These are phyloP conservation scores for Yoshiicerus persimilis DNA, from an alignment of 1,140 invertebrate species.

Conservation along the genomic window DNA sequence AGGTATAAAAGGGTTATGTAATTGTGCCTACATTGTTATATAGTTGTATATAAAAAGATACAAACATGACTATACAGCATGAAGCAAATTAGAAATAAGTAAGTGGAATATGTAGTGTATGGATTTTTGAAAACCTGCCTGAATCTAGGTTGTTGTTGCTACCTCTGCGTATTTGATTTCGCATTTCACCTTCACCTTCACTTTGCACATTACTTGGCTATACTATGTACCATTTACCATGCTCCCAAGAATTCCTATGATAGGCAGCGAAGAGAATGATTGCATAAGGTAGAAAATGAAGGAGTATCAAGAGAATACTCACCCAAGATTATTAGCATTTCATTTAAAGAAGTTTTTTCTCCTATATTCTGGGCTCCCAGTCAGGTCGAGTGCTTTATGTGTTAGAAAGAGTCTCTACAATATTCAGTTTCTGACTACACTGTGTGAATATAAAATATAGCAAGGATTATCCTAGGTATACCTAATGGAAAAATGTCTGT, in stretches of 20 bases:
- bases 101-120: background rate
- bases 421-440: too few relatives aligned
- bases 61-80: too few relatives aligned
- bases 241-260: background rate
- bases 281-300: background rate
- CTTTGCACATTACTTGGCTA: background rate
- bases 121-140: background rate
- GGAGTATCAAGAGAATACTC: background rate
- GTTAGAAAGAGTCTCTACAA: too few relatives aligned
- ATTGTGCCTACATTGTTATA: too few relatives aligned
- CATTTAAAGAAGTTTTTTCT: background rate
- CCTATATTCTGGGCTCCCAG: too few relatives aligned
- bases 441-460: too few relatives aligned
- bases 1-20: background rate
- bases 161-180: background rate
- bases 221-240: background rate
- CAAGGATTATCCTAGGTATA: too few relatives aligned
- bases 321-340: background rate
- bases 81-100: background rate
- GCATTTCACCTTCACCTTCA: background rate
- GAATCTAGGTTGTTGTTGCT: background rate
- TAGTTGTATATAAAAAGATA: too few relatives aligned
- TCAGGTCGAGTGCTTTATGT: too few relatives aligned
- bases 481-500: background rate
- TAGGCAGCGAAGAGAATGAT: background rate